These are phyloP conservation scores for Bimastos eiseni DNA, from an alignment of 2,888 invertebrate genomes.

Conservation along the genomic window DNA sequence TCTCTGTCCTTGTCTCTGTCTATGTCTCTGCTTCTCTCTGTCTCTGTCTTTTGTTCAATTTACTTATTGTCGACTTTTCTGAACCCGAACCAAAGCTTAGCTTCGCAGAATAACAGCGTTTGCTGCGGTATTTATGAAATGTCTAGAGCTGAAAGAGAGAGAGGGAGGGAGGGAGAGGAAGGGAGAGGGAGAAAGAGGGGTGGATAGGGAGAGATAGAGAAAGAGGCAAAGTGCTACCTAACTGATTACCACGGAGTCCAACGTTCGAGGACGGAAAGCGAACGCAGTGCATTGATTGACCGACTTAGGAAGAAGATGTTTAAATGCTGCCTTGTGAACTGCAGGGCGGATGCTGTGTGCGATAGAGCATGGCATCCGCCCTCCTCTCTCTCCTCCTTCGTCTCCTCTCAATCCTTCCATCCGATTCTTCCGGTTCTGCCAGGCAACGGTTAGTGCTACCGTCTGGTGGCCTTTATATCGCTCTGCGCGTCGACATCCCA, in stretches of 20 bases:
- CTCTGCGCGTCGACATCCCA: slow-evolving; percentile 5
- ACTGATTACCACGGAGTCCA: too few species aligned
- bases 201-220: background rate
- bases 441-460: slow-evolving; percentile 6
- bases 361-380: slow-evolving; percentile 1
- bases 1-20: background rate
- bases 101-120: too few species aligned
- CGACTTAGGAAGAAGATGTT: background rate
- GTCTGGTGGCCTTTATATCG: slow-evolving; percentile 6
- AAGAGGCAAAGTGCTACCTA: too few species aligned
- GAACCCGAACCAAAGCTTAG: too few species aligned
- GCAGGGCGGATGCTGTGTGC: background rate
- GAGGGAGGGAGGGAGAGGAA: too few species aligned
- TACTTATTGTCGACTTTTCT: background rate
- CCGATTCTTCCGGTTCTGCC: background rate
- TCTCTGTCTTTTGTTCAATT: background rate
- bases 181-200: too few species aligned
- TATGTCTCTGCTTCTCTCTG: background rate
- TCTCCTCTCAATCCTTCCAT: background rate
- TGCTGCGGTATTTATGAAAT: background rate
- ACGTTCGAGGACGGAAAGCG: too few species aligned
- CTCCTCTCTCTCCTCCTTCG: background rate
- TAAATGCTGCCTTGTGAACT: background rate
- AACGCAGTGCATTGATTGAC: background rate
- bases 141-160: background rate